These are phyloP conservation scores for Erpornis zantholeuca DNA, from an alignment of 2,113 vertebrate genomes.

Conservation along the genomic window DNA sequence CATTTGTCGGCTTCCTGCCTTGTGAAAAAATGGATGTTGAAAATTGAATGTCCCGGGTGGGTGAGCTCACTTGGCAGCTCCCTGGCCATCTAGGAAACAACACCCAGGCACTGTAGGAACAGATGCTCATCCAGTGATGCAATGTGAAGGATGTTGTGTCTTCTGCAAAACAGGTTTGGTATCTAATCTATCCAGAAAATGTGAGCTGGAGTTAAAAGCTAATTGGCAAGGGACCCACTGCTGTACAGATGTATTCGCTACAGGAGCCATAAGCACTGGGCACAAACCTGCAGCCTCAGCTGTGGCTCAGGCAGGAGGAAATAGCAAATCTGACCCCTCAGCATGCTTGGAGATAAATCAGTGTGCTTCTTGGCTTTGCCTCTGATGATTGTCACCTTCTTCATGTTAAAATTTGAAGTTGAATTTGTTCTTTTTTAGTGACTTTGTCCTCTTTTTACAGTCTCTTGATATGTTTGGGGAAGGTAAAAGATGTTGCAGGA, in stretches of 20 bases:
- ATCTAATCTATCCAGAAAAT: constrained; percentile 71
- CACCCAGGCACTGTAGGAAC: constrained; percentile 64
- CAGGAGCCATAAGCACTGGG: neutral
- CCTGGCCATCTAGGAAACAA: constrained; percentile 72
- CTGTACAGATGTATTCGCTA: neutral
- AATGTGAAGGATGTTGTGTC: constrained; percentile 38
- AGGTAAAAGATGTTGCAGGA: neutral
- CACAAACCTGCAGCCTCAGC: neutral
- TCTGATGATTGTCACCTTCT: neutral
- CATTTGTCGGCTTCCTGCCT: neutral
- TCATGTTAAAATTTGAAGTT: neutral
- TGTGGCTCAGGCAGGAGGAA: neutral
- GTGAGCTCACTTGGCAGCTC: constrained; percentile 1
- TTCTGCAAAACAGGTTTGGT: constrained; percentile 57
- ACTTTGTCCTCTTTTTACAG: neutral
- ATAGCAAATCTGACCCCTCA: neutral
- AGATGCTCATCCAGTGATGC: constrained; percentile 69
- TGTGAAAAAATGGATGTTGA: neutral
- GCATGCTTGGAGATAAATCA: neutral
- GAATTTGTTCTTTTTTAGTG: neutral
- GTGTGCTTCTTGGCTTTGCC: neutral
- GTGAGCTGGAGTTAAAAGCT: constrained; percentile 51
- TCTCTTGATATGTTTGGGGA: neutral
- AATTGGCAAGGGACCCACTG: constrained; percentile 1
- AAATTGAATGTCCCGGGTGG: neutral